phyloP scores from a whole-genome alignment of 2,797 vertebrate genomes.

The Dromococcyx pavoninus region DNA sequence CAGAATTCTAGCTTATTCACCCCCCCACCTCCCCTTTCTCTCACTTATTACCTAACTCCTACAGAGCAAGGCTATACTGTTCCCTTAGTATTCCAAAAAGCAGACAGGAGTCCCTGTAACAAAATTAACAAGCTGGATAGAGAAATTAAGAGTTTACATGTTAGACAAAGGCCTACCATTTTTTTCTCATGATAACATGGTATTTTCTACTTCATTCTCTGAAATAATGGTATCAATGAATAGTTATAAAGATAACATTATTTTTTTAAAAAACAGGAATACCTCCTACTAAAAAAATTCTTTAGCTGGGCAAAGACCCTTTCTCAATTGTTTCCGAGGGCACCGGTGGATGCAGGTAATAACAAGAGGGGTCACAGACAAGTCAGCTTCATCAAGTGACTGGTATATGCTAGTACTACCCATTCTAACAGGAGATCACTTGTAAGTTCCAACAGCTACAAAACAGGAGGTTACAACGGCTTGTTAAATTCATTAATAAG shows the following conservation, averaged over 20 bases:
- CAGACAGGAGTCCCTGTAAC: not conserved
- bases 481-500: constrained; percentile 83
- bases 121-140: not conserved
- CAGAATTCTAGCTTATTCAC: not conserved
- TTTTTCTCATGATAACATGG: not conserved
- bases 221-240: not conserved
- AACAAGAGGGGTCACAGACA: constrained; percentile 58
- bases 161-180: not conserved
- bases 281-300: not conserved
- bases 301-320: not conserved
- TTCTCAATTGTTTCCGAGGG: not conserved
- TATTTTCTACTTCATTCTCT: not conserved
- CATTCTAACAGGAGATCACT: constrained; percentile 76
- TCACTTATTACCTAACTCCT: not conserved
- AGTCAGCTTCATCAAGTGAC: constrained; percentile 63
- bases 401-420: constrained; percentile 71
- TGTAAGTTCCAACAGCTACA: constrained; percentile 74
- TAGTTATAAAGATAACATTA: not conserved
- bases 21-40: not conserved
- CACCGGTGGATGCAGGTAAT: constrained; percentile 10
- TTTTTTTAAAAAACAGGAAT: not conserved
- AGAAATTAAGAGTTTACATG: not conserved
- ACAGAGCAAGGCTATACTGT: not conserved
- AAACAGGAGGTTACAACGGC: constrained; percentile 73
- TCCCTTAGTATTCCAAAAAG: not conserved